Conservation (phyloP, 1,140 invertebrate species). For the Hypsibius dujardini region DNA sequence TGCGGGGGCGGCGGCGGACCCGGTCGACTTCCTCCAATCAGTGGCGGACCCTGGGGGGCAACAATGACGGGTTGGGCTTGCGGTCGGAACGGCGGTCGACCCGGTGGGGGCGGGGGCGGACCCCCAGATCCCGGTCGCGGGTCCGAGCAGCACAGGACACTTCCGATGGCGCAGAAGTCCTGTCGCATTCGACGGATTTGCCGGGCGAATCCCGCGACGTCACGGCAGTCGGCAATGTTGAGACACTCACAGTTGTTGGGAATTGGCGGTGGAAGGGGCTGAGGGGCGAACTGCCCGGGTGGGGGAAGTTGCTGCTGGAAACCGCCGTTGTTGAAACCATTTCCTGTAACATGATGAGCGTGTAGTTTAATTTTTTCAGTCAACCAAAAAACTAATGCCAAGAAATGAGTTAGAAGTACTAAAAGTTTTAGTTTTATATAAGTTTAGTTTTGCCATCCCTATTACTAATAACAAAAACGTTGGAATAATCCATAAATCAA, state of each 20-base stretch:
- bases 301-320: constrained; percentile 9
- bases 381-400: too few relatives aligned
- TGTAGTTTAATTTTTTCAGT: not conserved
- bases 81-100: not conserved
- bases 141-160: constrained; percentile 1
- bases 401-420: too few relatives aligned
- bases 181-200: not conserved
- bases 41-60: not conserved
- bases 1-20: not conserved
- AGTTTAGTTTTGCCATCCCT: too few relatives aligned
- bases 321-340: not conserved
- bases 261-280: not conserved
- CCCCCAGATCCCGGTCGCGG: not conserved
- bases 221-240: not conserved
- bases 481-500: too few relatives aligned
- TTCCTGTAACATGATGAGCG: not conserved
- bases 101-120: not conserved
- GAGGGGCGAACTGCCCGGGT: not conserved
- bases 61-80: not conserved
- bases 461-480: too few relatives aligned
- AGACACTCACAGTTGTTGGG: constrained; percentile 4
- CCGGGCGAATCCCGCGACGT: not conserved
- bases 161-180: constrained; percentile 11
- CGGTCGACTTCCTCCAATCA: not conserved
- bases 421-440: too few relatives aligned